Conservation (phyloP, 2,888 invertebrate genomes). For the Yponomeuta sedellus region DNA sequence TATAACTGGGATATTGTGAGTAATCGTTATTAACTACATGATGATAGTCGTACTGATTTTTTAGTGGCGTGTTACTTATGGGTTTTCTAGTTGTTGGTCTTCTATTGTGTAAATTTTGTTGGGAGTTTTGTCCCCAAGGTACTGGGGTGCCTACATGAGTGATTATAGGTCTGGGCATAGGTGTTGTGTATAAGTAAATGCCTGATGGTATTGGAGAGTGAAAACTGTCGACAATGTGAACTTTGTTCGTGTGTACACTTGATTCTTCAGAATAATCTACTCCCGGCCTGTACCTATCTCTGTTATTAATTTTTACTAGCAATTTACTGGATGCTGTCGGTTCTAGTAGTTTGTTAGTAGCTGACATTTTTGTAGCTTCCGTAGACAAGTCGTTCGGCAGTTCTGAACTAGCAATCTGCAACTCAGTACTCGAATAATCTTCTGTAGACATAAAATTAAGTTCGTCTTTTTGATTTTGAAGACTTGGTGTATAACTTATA, state of each 20-base stretch:
- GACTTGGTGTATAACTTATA: conserved; percentile 47
- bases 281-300: conserved; percentile 36
- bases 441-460: conserved; percentile 23
- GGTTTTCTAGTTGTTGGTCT: conserved; percentile 51
- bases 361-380: conserved; percentile 29
- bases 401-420: conserved; percentile 16
- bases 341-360: conserved; percentile 27
- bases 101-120: conserved; percentile 25
- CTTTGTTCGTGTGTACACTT: conserved; percentile 30
- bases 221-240: conserved; percentile 43
- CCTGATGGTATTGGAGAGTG: conserved; percentile 38
- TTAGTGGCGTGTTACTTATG: conserved; percentile 39
- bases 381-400: conserved; percentile 28
- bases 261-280: conserved; percentile 45
- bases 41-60: conserved; percentile 47
- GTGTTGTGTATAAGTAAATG: conserved; percentile 47
- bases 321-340: conserved; percentile 25
- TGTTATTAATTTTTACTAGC: conserved; percentile 21
- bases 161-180: conserved; percentile 57
- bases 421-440: conserved; percentile 30
- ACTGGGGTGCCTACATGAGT: conserved; percentile 63
- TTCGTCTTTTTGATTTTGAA: conserved; percentile 29
- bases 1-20: conserved; percentile 34
- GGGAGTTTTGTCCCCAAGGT: conserved; percentile 38
- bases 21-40: conserved; percentile 40